A percentile compares a stretch with the other conserved stretches of the same genome.
phyloP scores from a whole-genome alignment of 2,113 vertebrate genomes.

The Mugil cephalus region DNA sequence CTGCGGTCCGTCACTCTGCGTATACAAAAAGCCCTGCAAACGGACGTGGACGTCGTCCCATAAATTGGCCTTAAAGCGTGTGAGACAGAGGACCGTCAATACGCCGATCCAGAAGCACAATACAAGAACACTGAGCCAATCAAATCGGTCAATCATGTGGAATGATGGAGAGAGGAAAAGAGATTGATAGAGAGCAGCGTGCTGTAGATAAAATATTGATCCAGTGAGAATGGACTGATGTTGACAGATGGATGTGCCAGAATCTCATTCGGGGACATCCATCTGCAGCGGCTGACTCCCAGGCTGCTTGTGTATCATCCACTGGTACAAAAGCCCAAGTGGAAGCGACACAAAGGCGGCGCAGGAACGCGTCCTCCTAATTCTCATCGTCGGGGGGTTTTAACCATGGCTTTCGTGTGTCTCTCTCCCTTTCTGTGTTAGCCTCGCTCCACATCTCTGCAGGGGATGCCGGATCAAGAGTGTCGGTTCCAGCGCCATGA shows the following conservation, averaged over 20 bases:
- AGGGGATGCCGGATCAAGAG: conserved; percentile 73
- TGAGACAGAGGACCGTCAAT: not conserved
- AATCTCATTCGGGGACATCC: conserved; percentile 36
- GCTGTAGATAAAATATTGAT: conserved; percentile 71
- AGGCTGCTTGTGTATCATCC: not conserved
- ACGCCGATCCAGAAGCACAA: conserved; percentile 2
- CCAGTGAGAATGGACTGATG: conserved; percentile 57
- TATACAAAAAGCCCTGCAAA: too few species aligned
- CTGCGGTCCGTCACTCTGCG: too few species aligned
- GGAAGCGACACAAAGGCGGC: conserved; percentile 12
- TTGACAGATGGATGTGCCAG: conserved; percentile 65
- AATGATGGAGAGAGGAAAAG: conserved; percentile 53
- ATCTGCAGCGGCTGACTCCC: conserved; percentile 25
- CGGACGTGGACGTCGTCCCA: too few species aligned
- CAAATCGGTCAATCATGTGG: conserved; percentile 60
- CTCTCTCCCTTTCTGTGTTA: conserved; percentile 9
- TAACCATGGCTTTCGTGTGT: not conserved
- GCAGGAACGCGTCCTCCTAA: not conserved
- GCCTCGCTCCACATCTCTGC: conserved; percentile 76
- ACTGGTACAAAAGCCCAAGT: conserved; percentile 17
- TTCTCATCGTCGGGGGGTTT: not conserved
- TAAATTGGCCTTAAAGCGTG: not conserved
- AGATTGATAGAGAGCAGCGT: conserved; percentile 57
- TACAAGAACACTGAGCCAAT: conserved; percentile 34
- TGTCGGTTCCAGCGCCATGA: conserved; percentile 51